Conservation (phyloP, 2,888 invertebrate species). For the Chrysopilus asiliformis region DNA sequence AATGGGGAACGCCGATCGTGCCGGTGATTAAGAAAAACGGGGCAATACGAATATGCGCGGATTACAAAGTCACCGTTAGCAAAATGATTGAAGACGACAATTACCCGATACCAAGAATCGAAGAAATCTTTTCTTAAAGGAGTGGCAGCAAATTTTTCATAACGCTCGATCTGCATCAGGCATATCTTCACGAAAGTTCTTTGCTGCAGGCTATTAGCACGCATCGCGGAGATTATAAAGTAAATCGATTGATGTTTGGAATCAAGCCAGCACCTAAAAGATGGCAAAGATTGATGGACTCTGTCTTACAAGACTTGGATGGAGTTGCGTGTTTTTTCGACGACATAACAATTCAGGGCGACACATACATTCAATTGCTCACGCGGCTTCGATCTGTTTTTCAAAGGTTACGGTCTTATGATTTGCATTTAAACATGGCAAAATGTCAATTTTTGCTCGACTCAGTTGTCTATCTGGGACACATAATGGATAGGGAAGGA, state of each 20-base stretch:
- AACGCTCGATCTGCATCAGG: neutral
- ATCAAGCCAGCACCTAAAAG: constrained; percentile 1
- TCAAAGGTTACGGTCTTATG: neutral
- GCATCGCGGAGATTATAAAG: neutral
- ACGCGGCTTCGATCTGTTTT: too few species aligned
- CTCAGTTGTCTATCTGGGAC: neutral
- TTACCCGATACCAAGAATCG: neutral
- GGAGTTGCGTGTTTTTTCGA: neutral
- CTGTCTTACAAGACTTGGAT: neutral
- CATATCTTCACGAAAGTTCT: neutral
- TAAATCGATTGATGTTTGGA: too few species aligned
- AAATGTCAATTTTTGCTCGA: neutral
- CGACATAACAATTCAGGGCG: constrained; percentile 1
- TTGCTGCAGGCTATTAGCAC: constrained; percentile 1
- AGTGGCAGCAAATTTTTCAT: neutral
- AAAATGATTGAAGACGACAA: neutral
- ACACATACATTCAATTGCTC: too few species aligned
- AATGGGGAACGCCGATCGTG: too few species aligned
- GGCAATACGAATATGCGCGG: too few species aligned
- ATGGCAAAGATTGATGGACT: constrained; percentile 1
- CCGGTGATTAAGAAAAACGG: too few species aligned
- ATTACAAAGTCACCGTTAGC: neutral
- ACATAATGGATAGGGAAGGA: neutral
- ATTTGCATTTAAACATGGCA: neutral
- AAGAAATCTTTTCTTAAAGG: constrained; percentile 1